phyloP scores from a whole-genome alignment of 2,113 vertebrate species.

The Thunnus thynnus region DNA sequence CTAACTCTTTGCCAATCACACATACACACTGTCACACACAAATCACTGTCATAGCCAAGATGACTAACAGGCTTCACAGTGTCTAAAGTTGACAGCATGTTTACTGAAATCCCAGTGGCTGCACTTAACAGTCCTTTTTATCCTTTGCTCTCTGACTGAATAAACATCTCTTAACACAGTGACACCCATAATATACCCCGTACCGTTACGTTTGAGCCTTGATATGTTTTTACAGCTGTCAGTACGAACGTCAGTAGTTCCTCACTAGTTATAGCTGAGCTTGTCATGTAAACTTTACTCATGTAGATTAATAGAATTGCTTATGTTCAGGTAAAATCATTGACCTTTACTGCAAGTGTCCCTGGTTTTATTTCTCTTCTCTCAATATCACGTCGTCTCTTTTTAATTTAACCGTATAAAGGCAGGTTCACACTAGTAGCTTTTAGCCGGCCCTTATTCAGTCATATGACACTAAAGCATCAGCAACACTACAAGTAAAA shows the following conservation, averaged over 20 bases:
- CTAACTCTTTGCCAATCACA: neutral
- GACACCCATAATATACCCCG: neutral
- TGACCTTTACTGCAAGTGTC: no score
- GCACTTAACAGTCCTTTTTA: neutral
- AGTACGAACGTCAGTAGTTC: neutral
- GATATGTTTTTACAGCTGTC: constrained; percentile 6
- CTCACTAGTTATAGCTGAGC: neutral
- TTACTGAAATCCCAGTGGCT: neutral
- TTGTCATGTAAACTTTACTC: neutral
- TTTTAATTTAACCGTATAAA: constrained; percentile 5
- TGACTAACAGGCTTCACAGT: constrained; percentile 1
- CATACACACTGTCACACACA: neutral
- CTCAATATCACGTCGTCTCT: neutral
- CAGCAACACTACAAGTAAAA: neutral
- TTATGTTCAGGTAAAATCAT: neutral
- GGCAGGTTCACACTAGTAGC: neutral
- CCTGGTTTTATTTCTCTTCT: neutral
- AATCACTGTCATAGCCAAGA: constrained; percentile 24
- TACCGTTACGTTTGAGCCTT: neutral
- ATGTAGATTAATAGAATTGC: neutral
- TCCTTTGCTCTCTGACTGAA: neutral
- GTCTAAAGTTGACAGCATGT: constrained; percentile 3
- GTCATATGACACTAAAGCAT: constrained; percentile 1
- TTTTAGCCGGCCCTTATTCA: neutral
- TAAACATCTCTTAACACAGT: constrained; percentile 6